phyloP scores from a whole-genome alignment of 2,113 vertebrate genomes.

The Perca flavescens region DNA sequence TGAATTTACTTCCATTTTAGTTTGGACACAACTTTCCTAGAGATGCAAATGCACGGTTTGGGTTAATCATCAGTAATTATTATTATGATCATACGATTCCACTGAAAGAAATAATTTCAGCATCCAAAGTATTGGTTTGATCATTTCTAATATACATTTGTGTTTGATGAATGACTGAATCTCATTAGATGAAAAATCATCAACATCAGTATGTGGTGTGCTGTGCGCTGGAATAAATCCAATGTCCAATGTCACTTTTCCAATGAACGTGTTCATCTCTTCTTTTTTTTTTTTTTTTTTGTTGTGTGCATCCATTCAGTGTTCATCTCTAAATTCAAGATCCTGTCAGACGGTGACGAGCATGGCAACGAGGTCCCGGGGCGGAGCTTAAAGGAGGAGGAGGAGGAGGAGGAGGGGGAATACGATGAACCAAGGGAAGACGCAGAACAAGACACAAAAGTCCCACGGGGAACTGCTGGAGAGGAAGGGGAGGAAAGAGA shows the following conservation, averaged over 20 bases:
- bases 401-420: not conserved
- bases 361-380: not conserved
- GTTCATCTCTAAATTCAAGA: constrained; percentile 89
- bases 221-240: not conserved
- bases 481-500: not conserved
- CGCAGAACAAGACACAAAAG: not conserved
- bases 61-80: no score
- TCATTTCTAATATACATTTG: not conserved
- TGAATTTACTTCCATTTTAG: no score
- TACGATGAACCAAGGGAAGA: not conserved
- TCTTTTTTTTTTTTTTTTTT: not conserved
- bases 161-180: not conserved
- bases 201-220: not conserved
- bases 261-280: not conserved
- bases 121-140: not conserved
- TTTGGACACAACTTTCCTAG: no score
- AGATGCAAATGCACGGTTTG: no score
- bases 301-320: constrained; percentile 78
- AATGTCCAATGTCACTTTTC: not conserved
- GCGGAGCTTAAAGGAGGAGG: not conserved
- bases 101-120: not conserved
- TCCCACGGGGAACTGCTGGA: not conserved
- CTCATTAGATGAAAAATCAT: not conserved
- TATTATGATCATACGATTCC: no score
- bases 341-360: constrained; percentile 80